These are phyloP conservation scores for Eurytoma californica DNA, from an alignment of 2,888 invertebrate genomes.

Conservation along the genomic window DNA sequence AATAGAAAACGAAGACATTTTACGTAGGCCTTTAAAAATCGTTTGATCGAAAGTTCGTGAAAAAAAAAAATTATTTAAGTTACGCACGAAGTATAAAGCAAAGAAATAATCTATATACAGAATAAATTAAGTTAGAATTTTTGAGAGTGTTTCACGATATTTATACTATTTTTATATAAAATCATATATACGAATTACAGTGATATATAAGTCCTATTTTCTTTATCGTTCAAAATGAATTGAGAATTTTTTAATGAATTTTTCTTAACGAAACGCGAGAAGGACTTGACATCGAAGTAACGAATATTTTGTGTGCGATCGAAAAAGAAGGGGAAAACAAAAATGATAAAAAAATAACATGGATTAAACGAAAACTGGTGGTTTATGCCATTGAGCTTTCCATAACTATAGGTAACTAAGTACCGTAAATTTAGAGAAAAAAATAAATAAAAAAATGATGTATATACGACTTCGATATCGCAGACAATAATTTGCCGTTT, in stretches of 20 bases:
- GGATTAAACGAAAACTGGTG: constrained; percentile 60
- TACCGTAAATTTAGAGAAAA: constrained; percentile 58
- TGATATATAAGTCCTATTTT: constrained; percentile 3
- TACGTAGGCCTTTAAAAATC: no score
- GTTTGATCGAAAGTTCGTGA: no score
- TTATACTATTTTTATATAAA: constrained; percentile 41
- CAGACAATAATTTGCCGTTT: constrained; percentile 74
- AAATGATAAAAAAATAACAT: neutral
- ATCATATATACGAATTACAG: constrained; percentile 8
- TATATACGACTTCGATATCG: constrained; percentile 69
- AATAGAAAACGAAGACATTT: no score
- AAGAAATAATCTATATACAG: no score
- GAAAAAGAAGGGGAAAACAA: neutral
- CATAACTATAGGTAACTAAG: constrained; percentile 67
- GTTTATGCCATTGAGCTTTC: constrained; percentile 72
- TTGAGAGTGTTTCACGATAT: no score
- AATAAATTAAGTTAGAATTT: no score
- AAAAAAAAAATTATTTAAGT: no score
- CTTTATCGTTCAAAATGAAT: constrained; percentile 16
- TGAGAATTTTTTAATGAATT: constrained; percentile 35
- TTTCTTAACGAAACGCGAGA: constrained; percentile 18
- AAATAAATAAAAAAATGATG: constrained; percentile 39
- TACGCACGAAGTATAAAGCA: no score
- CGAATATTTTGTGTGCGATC: constrained; percentile 22
- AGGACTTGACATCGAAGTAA: constrained; percentile 31